Conservation (phyloP, 2,888 invertebrate species). For the Trisateles emortualis region DNA sequence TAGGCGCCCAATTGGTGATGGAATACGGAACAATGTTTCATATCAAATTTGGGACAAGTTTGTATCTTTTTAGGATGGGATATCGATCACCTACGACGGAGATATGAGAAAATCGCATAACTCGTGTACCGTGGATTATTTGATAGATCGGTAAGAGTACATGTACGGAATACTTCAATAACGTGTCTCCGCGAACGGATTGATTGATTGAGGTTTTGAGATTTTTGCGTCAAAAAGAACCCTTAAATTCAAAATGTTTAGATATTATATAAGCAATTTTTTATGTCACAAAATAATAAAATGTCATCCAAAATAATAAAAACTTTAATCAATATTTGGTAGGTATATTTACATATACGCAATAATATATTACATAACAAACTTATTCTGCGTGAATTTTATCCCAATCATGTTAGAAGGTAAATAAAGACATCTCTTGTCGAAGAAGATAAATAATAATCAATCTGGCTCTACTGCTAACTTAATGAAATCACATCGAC, state of each 20-base stretch:
- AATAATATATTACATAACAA: too few relatives aligned
- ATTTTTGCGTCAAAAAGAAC: constrained; percentile 10
- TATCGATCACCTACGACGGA: constrained; percentile 55
- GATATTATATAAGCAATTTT: too few relatives aligned
- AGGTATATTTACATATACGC: too few relatives aligned
- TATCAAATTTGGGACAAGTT: constrained; percentile 62
- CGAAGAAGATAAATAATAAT: too few relatives aligned
- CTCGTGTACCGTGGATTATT: constrained; percentile 45
- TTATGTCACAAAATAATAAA: not conserved
- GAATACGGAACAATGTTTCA: constrained; percentile 62
- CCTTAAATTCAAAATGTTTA: not conserved
- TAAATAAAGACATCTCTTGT: too few relatives aligned
- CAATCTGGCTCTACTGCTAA: too few relatives aligned
- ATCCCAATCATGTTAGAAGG: too few relatives aligned
- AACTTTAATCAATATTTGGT: too few relatives aligned
- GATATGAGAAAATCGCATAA: constrained; percentile 52
- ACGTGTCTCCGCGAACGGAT: constrained; percentile 27
- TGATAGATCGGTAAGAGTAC: constrained; percentile 54
- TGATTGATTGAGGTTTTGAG: constrained; percentile 39
- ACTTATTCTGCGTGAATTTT: too few relatives aligned
- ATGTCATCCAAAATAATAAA: too few relatives aligned
- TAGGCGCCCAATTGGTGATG: constrained; percentile 52
- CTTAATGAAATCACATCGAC: too few relatives aligned
- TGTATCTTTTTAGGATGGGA: constrained; percentile 56
- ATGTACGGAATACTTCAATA: constrained; percentile 19